phyloP scores from a whole-genome alignment of 2,888 invertebrate genomes.

The Dilophus febrilis region DNA sequence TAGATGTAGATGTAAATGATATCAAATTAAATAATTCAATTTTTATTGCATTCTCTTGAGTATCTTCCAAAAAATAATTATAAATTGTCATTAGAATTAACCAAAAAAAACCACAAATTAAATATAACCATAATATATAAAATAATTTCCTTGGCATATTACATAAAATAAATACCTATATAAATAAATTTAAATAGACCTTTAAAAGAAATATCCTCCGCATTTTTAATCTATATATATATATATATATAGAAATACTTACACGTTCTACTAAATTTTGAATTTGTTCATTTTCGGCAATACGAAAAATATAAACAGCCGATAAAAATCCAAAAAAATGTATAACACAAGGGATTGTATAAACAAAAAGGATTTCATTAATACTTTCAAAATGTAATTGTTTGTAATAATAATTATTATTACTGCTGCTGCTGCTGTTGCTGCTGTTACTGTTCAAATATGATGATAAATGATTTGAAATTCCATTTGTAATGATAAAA shows the following conservation, averaged over 20 bases:
- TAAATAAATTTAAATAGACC: conserved; percentile 9
- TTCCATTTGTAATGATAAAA: conserved; percentile 20
- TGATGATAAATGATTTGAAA: conserved; percentile 17
- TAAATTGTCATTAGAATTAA: conserved; percentile 28
- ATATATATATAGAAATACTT: too few relatives aligned
- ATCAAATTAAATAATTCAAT: too few relatives aligned
- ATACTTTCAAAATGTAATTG: conserved; percentile 30
- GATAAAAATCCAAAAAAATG: conserved; percentile 58
- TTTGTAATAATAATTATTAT: conserved; percentile 25
- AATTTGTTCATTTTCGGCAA: conserved; percentile 64
- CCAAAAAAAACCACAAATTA: conserved; percentile 50
- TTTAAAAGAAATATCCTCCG: too few relatives aligned
- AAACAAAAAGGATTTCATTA: conserved; percentile 48
- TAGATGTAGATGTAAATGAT: too few relatives aligned
- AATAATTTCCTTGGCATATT: conserved; percentile 51
- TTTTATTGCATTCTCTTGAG: conserved; percentile 5
- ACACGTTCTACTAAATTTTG: conserved; percentile 71
- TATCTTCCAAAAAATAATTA: conserved; percentile 1
- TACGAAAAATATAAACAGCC: conserved; percentile 53
- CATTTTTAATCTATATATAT: too few relatives aligned
- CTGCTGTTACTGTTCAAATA: conserved; percentile 9
- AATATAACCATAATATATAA: conserved; percentile 53
- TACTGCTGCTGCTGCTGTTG: too few relatives aligned
- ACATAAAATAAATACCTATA: conserved; percentile 53
- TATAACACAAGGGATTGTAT: conserved; percentile 52